Base-by-base conservation (phyloP, 1,140 invertebrate genomes). In the Euborellia annulipes region DNA sequence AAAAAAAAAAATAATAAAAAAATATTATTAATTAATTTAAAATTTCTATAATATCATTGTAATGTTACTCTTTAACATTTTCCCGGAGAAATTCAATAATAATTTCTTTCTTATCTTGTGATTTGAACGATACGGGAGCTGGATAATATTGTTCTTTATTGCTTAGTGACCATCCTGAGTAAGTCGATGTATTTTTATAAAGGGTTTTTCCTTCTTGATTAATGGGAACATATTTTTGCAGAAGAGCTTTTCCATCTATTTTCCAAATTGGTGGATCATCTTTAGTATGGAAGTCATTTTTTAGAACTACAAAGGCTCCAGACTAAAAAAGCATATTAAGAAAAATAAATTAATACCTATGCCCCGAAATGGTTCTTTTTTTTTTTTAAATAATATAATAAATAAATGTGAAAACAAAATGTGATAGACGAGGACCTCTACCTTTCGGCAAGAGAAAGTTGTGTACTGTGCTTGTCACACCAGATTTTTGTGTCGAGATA, bases 181-280 rank as follows among this genome's bases (percentile, higher is more conserved):
- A 79, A 55, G 79, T 77, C 55, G 79, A 81, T 54, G 79, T 82
- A 56, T 78, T 81, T 67, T 78, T 80, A 58, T 82, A 80, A 51
- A 78, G 60, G 39, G 73, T 71, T 62, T 77, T 76, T 37, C 72
- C 75, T 60, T 75, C 71, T 58, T 79, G 71, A 32, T 54, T 46
- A 58, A 77, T 77, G 32, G 78, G 76, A 60, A 81, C 71, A 62
- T 76, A 83, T 62, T 83, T 83, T 62, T 83, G 80, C 39, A 83
- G 62, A 45, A 83, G 63, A 18, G 78, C 78, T 66, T 82, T 83
- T 30, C 80, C 80, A 68, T 83, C 79, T 65, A 83, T 81, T 69
- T 79, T 79, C 80, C 80, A 83, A 48, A 83, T 66, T 51, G 73
- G 75, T 43, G 76, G 65, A 59, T 77, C 72, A 42, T 62, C 69